Evolutionary conservation across 2,888 invertebrate genomes (phyloP), one percentile per base, ranked within the genome.

Genomic region (Synanthedon vespiformis): DNA sequence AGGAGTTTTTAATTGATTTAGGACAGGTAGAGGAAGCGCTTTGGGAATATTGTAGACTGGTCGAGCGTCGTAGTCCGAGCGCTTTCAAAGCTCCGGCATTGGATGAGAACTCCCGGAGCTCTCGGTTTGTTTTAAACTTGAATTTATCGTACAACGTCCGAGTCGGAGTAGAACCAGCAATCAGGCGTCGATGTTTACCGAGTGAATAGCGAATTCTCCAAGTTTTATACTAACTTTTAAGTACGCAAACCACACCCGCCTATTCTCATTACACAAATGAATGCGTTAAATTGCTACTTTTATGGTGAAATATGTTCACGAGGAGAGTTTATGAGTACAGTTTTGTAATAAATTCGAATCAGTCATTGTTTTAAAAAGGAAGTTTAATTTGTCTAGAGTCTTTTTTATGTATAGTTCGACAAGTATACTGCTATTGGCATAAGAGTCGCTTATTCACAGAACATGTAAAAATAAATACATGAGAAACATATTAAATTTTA

Each of bases 1-100:
- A 66, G 60, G 64, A 72, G 68, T 77, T 77, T 72, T 79, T 13
- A 79, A 80, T 80, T 80, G 74, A 77, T 78, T 75, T 74, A 74
- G 64, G 60, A 65, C 64, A 68, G 67, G 65, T 68, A 55, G 54
- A 52, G 55, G 54, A 52, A 40, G 58, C 56, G 60, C 48, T 57
- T 57, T 53, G 53, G 53, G 44, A 48, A 34, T 49, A 22, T 48
- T 49, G 54, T 53, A 57, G 51, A 52, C 51, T 34, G 34, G 34
- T 34, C 34, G 2, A 44, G n/a, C 13, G 14, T 44, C 44, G 52
- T 40, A 11, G 40, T 52, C 48, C 44, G 40, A 52, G 44, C 14
- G 48, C 44, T 27, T 40, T 52, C 52, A 16, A 14, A 52, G 44
- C 14, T 14, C 13, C 44, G 44, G 13, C 44, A 14, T 44, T 14